These are phyloP conservation scores for Hoplias malabaricus DNA, from an alignment of 2,113 vertebrate genomes.

Conservation along the genomic window DNA sequence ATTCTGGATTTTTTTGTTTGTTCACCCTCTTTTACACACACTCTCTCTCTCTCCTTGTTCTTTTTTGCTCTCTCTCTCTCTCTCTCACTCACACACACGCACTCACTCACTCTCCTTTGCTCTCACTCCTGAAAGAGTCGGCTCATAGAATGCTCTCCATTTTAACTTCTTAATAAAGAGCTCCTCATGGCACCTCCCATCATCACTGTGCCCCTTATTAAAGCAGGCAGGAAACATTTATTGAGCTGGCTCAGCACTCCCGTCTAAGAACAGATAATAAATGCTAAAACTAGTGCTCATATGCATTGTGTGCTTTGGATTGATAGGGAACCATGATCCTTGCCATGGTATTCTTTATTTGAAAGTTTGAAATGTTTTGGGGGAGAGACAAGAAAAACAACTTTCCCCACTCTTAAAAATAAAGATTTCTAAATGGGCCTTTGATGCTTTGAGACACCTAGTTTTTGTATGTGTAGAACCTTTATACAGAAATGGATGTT, in stretches of 20 bases:
- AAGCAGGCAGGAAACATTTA: conserved; percentile 34
- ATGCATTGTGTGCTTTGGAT: conserved; percentile 28
- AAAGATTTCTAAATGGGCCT: neutral
- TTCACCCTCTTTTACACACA: neutral
- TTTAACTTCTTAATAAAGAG: conserved; percentile 46
- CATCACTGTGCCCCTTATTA: conserved; percentile 30
- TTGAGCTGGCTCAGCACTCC: conserved; percentile 20
- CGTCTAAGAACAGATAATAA: conserved; percentile 33
- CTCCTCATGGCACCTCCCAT: neutral
- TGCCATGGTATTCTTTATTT: conserved; percentile 9
- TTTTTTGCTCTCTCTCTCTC: neutral
- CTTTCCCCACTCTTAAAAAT: neutral
- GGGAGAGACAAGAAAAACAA: too few species aligned
- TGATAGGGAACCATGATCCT: conserved; percentile 16
- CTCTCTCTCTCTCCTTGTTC: neutral
- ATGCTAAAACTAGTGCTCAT: conserved; percentile 37
- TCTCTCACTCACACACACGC: neutral
- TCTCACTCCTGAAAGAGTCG: conserved; percentile 12
- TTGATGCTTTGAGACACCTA: too few species aligned
- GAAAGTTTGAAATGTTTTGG: conserved; percentile 3
- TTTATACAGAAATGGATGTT: neutral
- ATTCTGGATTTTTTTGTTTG: conserved; percentile 16
- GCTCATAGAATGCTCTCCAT: neutral
- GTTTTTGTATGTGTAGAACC: neutral
- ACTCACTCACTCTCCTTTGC: neutral